Percentiles rank a stretch among this genome's conserved stretches.
Conservation (phyloP, 2,797 vertebrate genomes). For the Artibeus lituratus region DNA sequence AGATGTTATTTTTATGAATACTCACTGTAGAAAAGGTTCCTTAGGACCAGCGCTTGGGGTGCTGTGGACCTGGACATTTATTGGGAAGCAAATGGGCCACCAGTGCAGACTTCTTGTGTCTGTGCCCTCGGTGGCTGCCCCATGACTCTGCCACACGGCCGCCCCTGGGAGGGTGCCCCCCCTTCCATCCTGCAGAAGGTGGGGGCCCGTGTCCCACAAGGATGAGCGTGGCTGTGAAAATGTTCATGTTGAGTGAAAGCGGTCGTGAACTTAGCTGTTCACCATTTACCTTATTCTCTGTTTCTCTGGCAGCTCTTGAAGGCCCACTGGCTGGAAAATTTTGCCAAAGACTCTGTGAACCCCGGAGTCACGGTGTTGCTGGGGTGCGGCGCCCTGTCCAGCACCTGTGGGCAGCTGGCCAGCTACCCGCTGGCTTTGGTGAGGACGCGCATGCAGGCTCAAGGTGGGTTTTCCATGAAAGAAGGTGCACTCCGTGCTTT, state of each 20-base stretch:
- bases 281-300: neutral
- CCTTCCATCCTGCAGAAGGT: neutral
- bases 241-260: neutral
- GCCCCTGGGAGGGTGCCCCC: rapidly evolving
- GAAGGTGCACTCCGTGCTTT: rapidly evolving
- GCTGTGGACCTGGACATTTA: neutral
- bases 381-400: slow-evolving; percentile 92
- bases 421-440: slow-evolving; percentile 94
- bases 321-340: slow-evolving; percentile 90
- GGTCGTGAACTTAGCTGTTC: neutral
- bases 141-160: neutral
- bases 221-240: neutral
- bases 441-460: slow-evolving; percentile 95
- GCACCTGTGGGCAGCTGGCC: slow-evolving; percentile 93
- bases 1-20: neutral
- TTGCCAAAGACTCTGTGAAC: slow-evolving; percentile 92
- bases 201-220: neutral
- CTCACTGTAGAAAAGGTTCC: neutral
- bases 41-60: neutral
- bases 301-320: slow-evolving; percentile 88
- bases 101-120: neutral
- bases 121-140: neutral
- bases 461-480: slow-evolving; percentile 84
- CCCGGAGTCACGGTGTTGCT: slow-evolving; percentile 91
- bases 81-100: neutral